Evolutionary conservation across 2,888 invertebrate genomes (phyloP).

Genomic region (Ellobium chinense): DNA sequence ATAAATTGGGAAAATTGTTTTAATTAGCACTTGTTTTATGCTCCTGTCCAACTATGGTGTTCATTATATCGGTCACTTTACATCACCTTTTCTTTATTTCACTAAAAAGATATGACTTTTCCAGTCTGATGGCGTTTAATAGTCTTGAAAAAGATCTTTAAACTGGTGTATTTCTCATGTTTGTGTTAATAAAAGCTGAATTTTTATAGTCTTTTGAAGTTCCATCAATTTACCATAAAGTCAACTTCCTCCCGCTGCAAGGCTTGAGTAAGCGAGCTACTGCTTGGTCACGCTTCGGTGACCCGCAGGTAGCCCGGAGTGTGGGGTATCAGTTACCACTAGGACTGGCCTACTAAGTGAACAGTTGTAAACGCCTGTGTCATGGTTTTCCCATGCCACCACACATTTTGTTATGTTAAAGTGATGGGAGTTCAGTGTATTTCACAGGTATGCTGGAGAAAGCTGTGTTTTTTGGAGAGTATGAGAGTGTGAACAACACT

Average conservation of each 20-base stretch:
- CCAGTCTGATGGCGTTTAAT: background rate
- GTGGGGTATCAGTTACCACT: too few relatives aligned
- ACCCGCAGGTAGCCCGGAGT: too few relatives aligned
- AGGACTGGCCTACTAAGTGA: too few relatives aligned
- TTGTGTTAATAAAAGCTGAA: background rate
- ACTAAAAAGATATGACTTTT: background rate
- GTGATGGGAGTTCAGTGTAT: too few relatives aligned
- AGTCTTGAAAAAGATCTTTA: background rate
- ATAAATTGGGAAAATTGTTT: background rate
- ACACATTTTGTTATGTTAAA: too few relatives aligned
- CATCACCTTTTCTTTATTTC: background rate
- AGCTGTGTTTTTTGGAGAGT: slow-evolving; percentile 94
- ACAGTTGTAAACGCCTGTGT: too few relatives aligned
- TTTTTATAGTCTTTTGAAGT: background rate
- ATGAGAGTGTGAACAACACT: slow-evolving; percentile 87
- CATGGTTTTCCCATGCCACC: too few relatives aligned
- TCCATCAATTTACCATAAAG: background rate
- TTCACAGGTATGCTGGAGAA: slow-evolving; percentile 81
- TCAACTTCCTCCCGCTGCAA: too few relatives aligned
- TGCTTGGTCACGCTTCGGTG: too few relatives aligned
- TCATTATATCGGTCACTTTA: background rate
- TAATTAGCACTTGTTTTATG: background rate
- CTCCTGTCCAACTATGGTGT: background rate
- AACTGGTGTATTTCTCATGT: background rate
- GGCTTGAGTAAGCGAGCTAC: too few relatives aligned